Conservation (phyloP, 2,113 vertebrate genomes). For the Macquaria australasica region DNA sequence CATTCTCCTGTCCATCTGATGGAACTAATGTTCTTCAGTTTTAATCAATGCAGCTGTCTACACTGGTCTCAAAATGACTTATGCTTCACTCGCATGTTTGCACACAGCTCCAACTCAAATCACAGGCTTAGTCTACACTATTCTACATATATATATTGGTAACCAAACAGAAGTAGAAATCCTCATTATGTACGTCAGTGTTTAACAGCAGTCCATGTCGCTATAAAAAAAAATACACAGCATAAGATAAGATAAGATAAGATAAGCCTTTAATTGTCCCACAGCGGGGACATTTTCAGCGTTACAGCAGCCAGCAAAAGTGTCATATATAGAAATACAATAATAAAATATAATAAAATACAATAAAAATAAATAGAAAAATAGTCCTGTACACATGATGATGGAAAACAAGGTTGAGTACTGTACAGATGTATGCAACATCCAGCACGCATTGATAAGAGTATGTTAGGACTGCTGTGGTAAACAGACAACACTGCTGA, state of each 20-base stretch:
- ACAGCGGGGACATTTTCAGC: too few species aligned
- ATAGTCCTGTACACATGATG: too few species aligned
- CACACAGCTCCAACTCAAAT: slow-evolving; percentile 17
- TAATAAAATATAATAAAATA: too few species aligned
- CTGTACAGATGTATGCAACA: slow-evolving; percentile 4
- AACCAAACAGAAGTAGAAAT: slow-evolving; percentile 1
- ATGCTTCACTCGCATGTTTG: slow-evolving; percentile 22
- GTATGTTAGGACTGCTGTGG: slow-evolving; percentile 1
- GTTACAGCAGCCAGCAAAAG: too few species aligned
- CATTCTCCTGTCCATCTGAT: neutral
- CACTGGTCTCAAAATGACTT: neutral
- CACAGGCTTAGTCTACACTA: neutral
- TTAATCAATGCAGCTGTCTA: slow-evolving; percentile 41
- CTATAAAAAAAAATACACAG: slow-evolving; percentile 6
- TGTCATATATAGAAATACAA: too few species aligned
- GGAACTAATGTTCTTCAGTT: slow-evolving; percentile 32
- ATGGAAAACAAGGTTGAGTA: slow-evolving; percentile 24
- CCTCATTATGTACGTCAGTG: neutral
- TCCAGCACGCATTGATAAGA: neutral
- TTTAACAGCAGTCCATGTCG: neutral
- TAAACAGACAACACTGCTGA: slow-evolving; percentile 42
- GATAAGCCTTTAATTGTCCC: too few species aligned
- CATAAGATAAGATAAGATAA: too few species aligned
- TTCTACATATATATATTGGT: neutral
- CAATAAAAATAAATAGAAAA: too few species aligned